Evolutionary conservation across 23 tunicate species (phyloP).

Genomic region (Styela clava): DNA sequence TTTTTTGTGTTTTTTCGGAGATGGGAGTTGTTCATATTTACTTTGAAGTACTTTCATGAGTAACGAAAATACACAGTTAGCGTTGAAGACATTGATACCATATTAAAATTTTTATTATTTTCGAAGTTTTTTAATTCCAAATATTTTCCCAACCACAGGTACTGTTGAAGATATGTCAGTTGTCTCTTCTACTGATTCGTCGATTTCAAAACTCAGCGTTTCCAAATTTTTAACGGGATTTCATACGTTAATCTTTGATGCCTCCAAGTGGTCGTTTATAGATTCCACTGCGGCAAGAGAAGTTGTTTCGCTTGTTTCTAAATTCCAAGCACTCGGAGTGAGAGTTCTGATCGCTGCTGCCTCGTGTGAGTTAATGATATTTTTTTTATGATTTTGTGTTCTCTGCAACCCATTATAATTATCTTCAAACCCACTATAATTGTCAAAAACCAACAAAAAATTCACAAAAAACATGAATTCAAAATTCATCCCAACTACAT

Average conservation of each 20-base stretch:
- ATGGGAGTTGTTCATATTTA: no score
- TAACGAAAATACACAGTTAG: no score
- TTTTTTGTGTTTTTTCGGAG: no score
- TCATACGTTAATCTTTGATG: constrained; percentile 69
- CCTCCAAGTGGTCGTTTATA: constrained; percentile 94
- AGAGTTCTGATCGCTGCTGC: constrained; percentile 58
- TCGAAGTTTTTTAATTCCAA: no score
- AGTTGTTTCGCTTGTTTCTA: constrained; percentile 63
- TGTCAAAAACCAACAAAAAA: neutral
- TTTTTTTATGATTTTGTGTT: neutral
- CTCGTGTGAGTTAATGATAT: constrained; percentile 29
- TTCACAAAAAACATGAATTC: neutral
- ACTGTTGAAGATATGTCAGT: neutral
- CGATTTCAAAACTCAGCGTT: neutral
- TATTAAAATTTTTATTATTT: no score
- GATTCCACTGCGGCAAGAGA: constrained; percentile 93
- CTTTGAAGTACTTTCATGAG: no score
- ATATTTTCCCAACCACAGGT: neutral
- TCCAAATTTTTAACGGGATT: constrained; percentile 27
- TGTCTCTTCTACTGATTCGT: neutral
- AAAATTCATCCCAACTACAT: no score
- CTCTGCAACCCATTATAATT: neutral
- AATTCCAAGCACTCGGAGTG: constrained; percentile 66
- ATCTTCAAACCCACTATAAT: neutral
- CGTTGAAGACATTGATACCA: no score